Conservation (phyloP, 2,797 vertebrate genomes). For the Columba guinea region DNA sequence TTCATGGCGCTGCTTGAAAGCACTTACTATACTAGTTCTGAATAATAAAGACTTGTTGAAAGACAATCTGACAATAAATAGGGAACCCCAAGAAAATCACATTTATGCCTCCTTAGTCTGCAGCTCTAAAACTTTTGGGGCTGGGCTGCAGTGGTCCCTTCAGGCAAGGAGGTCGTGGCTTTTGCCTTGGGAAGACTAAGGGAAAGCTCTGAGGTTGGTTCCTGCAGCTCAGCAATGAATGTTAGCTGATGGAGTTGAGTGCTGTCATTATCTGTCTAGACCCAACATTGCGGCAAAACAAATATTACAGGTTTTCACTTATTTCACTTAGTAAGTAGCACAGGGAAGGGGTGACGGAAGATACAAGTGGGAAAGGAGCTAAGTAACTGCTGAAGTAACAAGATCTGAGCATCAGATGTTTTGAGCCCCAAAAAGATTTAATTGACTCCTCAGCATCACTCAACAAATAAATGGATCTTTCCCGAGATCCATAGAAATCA, state of each 20-base stretch:
- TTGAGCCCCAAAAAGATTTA: not conserved
- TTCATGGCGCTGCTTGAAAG: not conserved
- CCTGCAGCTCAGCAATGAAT: not conserved
- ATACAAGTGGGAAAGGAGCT: not conserved
- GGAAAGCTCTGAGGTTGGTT: not conserved
- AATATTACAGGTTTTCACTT: slow-evolving; percentile 14
- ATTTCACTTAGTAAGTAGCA: slow-evolving; percentile 1
- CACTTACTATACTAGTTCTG: not conserved
- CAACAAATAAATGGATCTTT: not conserved
- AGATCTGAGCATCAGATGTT: not conserved
- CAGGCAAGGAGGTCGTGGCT: not conserved
- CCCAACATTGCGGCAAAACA: not conserved
- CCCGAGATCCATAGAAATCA: not conserved
- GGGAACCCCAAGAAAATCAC: not conserved
- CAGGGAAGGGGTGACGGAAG: not conserved
- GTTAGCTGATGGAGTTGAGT: not conserved
- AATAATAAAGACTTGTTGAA: not conserved
- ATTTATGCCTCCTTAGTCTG: not conserved
- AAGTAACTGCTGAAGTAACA: slow-evolving; percentile 16
- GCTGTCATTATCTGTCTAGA: not conserved
- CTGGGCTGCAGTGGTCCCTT: not conserved
- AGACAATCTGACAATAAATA: not conserved
- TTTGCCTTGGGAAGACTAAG: not conserved
- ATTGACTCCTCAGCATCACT: not conserved
- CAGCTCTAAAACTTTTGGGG: not conserved